Evolutionary conservation across 2,888 invertebrate species (phyloP).

Genomic region (Pachliopta kotzebuea): DNA sequence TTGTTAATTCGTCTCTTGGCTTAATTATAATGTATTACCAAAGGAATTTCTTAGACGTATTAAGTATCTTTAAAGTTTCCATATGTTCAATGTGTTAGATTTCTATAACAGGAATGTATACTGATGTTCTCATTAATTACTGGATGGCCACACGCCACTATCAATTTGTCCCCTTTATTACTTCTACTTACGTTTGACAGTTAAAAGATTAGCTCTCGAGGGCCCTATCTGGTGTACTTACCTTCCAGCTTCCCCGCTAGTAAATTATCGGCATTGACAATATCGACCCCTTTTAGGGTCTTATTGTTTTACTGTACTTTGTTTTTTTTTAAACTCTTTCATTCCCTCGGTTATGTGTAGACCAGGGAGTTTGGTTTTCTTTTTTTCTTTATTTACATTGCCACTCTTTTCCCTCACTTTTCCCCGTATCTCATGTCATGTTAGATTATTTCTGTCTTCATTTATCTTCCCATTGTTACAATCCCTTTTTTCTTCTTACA

Average conservation of each 20-base stretch:
- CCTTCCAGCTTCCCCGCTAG: not conserved
- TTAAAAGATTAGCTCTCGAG: constrained; percentile 24
- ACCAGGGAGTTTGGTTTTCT: too few relatives aligned
- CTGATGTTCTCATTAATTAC: constrained; percentile 26
- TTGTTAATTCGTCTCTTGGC: too few relatives aligned
- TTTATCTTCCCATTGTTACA: too few relatives aligned
- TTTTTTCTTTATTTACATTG: too few relatives aligned
- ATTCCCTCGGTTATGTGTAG: too few relatives aligned
- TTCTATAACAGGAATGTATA: constrained; percentile 9
- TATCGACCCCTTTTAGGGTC: not conserved
- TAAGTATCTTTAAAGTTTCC: not conserved
- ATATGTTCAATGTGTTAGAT: not conserved
- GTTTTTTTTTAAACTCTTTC: too few relatives aligned
- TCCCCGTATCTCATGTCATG: too few relatives aligned
- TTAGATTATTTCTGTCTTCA: too few relatives aligned
- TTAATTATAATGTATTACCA: too few relatives aligned
- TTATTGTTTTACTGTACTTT: not conserved
- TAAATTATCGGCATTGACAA: not conserved
- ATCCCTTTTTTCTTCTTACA: too few relatives aligned
- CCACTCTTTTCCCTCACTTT: too few relatives aligned
- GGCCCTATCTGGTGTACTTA: constrained; percentile 15
- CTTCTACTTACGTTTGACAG: constrained; percentile 29
- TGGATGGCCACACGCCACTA: constrained; percentile 24
- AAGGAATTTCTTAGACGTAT: too few relatives aligned
- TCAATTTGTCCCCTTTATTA: constrained; percentile 30